These are phyloP conservation scores for Caenorhabditis imperialis DNA, from an alignment of 2,888 invertebrate genomes.

Conservation along the genomic window DNA sequence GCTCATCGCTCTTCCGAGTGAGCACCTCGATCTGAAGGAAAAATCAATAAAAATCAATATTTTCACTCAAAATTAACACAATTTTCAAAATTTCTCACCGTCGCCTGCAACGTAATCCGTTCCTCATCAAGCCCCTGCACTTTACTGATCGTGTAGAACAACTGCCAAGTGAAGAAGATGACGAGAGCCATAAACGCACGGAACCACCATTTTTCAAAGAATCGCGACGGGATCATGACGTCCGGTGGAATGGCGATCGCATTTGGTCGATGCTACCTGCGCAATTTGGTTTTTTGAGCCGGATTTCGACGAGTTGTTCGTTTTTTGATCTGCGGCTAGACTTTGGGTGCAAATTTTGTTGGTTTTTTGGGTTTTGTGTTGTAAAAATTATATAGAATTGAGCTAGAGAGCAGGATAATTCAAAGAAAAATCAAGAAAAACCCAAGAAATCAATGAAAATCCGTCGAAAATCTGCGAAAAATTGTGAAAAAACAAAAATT, in stretches of 20 bases:
- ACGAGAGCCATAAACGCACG: conserved; percentile 57
- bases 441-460: no score
- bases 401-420: no score
- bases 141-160: conserved; percentile 55
- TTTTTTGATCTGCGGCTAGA: no score
- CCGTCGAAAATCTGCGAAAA: no score
- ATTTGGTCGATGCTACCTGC: conserved; percentile 38
- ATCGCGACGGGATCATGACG: conserved; percentile 28
- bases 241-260: not conserved
- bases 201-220: conserved; percentile 63
- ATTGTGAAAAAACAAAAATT: no score
- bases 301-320: not conserved
- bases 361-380: not conserved
- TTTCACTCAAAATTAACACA: not conserved
- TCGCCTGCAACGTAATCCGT: conserved; percentile 64
- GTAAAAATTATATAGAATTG: no score
- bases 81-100: conserved; percentile 21
- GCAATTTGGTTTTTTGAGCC: conserved; percentile 19
- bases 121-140: conserved; percentile 69
- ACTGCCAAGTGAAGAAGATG: conserved; percentile 60
- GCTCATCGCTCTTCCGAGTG: conserved; percentile 60
- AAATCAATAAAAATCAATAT: conserved; percentile 10
- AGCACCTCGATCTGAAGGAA: conserved; percentile 59
- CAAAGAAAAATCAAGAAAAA: no score
- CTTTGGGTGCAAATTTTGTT: not conserved